These are phyloP conservation scores for Zosterops japonicus DNA, from an alignment of 2,113 vertebrate species.

Conservation along the genomic window DNA sequence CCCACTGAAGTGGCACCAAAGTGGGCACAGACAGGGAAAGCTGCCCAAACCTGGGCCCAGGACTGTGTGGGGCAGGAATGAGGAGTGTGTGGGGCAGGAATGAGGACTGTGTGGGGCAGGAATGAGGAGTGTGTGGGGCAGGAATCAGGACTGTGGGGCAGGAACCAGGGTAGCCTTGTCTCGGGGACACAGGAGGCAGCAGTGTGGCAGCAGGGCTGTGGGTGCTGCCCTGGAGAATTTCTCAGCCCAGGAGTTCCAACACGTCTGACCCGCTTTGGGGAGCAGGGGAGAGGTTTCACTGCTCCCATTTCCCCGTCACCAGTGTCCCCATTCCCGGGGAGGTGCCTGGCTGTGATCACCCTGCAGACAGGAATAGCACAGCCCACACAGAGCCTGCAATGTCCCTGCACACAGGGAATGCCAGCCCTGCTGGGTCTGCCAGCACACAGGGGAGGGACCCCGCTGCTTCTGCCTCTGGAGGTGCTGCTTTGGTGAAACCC, in stretches of 20 bases:
- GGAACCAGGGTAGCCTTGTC: neutral
- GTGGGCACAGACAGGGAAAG: neutral
- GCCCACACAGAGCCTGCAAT: neutral
- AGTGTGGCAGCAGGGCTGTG: rapidly evolving
- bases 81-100: too few relatives aligned
- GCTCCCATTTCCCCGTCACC: neutral
- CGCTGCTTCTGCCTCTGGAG: neutral
- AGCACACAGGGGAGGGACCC: neutral
- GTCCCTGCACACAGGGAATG: neutral
- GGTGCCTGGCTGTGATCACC: neutral
- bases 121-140: neutral
- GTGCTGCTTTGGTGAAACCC: neutral
- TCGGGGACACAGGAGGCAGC: neutral
- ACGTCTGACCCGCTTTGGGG: neutral
- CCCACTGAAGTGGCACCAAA: rapidly evolving
- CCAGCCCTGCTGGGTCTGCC: neutral
- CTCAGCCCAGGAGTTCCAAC: neutral
- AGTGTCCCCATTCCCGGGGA: neutral
- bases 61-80: too few relatives aligned
- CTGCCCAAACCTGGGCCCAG: neutral
- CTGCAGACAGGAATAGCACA: conserved; percentile 32
- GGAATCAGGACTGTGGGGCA: neutral
- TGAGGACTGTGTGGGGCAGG: too few relatives aligned
- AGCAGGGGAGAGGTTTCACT: neutral
- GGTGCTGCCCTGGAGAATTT: neutral